Base-by-base conservation (phyloP, 2,797 vertebrate genomes). In the Choloepus didactylus region DNA sequence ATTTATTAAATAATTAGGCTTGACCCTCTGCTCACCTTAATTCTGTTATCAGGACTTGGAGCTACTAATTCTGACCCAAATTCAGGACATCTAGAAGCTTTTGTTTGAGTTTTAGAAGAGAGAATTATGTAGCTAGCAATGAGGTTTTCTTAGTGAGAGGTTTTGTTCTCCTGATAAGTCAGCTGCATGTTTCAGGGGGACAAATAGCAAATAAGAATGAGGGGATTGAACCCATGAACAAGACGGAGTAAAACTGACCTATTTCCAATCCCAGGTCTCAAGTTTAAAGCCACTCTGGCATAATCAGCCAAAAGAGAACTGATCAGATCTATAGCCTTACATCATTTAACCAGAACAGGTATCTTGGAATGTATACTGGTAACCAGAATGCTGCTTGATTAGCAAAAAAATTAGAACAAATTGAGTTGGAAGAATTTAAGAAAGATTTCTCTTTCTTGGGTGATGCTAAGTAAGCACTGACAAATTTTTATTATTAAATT, bases 401-500 rank as follows among this genome's bases (percentile, higher is more conserved):
- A 18, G 73, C 11, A 81, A 83, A 82, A 73, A 56, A 18, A 25
- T 64, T 14, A 72, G 19, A 87, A 31, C 15, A 79, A 82, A 49
- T 56, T 38, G 27, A 79, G 35, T 51, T 84, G 29, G 8, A 54
- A 85, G 25, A 85, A 44, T 69, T 91, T 60, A 72, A 60, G 44
- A 79, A 62, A 46, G 38, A 73, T 73, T 79, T 41, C 6, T 70
- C n/a, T 59, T 70, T 66, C 19, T 72, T 72, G 67, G 44, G 5
- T 84, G 29, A 31, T 70, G 21, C 27, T 35, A 82, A 76, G 67
- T 84, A 84, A 92, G n/a, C 14, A 64, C 46, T 27, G 29, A 18
- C 4, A 38, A 84, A 18, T 59, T 94, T 35, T 70, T 67, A 23
- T 91, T 91, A 25, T 80, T 51, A 79, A 84, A 88, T 94, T 51